These are phyloP conservation scores for Theonella swinhoei DNA, from an alignment of 37 sponge, comb jelly and placozoan species.

Conservation along the genomic window DNA sequence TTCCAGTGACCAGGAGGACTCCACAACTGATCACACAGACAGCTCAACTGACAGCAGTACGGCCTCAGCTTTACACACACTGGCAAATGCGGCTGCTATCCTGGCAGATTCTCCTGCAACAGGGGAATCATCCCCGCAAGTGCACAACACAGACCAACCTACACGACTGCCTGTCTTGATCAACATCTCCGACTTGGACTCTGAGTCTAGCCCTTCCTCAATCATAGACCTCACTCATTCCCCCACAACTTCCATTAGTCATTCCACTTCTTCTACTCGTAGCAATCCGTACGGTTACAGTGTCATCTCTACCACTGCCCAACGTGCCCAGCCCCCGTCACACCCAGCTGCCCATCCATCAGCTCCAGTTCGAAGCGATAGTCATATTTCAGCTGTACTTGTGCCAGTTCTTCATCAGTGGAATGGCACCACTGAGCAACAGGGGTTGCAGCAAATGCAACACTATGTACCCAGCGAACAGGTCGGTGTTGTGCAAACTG, in stretches of 20 bases:
- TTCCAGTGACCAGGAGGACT: not conserved
- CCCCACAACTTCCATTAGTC: not conserved
- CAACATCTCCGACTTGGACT: constrained; percentile 28
- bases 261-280: no score
- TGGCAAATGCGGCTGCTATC: constrained; percentile 33
- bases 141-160: not conserved
- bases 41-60: no score
- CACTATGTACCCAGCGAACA: not conserved
- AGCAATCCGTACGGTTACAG: no score
- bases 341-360: not conserved
- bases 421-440: not conserved
- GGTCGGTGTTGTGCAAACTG: not conserved
- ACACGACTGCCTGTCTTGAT: constrained; percentile 24
- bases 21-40: not conserved
- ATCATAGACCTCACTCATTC: constrained; percentile 22
- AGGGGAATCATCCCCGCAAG: not conserved
- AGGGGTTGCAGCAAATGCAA: not conserved
- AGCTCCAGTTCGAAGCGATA: not conserved
- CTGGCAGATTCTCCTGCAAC: constrained; percentile 5
- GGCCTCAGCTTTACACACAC: constrained; percentile 29
- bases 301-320: no score
- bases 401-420: constrained; percentile 1
- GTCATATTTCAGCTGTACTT: not conserved
- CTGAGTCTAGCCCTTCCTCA: not conserved
- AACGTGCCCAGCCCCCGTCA: no score